A percentile compares a stretch with the other conserved stretches of the same genome.
phyloP scores from a whole-genome alignment of 1,140 invertebrate genomes.

The Delia radicum region DNA sequence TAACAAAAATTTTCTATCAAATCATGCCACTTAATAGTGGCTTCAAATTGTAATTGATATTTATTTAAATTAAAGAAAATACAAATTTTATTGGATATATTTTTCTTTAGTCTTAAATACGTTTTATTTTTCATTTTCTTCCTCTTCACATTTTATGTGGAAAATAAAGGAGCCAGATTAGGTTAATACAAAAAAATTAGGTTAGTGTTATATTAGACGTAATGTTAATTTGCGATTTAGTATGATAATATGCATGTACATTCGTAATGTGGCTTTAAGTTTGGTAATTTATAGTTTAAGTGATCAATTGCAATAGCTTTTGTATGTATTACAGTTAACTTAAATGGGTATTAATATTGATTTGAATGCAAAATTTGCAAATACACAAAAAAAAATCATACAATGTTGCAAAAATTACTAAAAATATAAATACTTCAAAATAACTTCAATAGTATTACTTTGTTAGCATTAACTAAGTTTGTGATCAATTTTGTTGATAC shows the following conservation, averaged over 20 bases:
- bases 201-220: not conserved
- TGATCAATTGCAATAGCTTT: no score
- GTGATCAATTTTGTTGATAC: no score
- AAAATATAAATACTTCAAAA: no score
- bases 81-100: not conserved
- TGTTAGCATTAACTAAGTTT: no score
- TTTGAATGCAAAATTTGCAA: no score
- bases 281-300: no score
- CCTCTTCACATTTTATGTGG: not conserved
- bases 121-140: not conserved
- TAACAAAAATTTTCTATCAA: conserved; percentile 1
- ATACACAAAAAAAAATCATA: no score
- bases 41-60: conserved; percentile 22
- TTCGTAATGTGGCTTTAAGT: no score
- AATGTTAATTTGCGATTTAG: not conserved
- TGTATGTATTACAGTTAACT: no score
- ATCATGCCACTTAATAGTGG: conserved; percentile 23
- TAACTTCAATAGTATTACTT: no score
- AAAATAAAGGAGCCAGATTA: not conserved
- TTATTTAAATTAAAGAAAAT: conserved; percentile 11
- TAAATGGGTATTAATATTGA: no score
- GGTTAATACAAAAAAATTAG: not conserved
- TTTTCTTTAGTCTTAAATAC: not conserved
- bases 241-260: not conserved
- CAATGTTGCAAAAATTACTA: no score